Evolutionary conservation across 2,888 invertebrate genomes (phyloP).

Genomic region (Aethes cnicana): DNA sequence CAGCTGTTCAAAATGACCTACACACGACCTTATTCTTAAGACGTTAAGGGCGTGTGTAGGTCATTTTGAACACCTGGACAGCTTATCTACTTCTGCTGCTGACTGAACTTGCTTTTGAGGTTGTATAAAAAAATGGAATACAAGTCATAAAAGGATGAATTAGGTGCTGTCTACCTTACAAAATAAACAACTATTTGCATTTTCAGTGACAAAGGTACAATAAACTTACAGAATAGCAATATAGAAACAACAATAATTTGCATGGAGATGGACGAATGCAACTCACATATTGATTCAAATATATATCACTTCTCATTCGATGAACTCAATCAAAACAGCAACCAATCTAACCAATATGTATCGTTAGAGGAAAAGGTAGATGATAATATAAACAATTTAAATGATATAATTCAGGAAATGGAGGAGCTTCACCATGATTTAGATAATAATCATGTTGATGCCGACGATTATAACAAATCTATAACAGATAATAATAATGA

Average conservation of each 20-base stretch:
- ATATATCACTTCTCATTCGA: constrained; percentile 38
- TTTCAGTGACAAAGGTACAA: constrained; percentile 68
- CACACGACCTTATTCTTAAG: too few relatives aligned
- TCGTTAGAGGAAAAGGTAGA: constrained; percentile 39
- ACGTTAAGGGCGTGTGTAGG: too few relatives aligned
- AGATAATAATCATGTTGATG: constrained; percentile 16
- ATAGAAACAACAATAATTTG: constrained; percentile 54
- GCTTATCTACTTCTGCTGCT: too few relatives aligned
- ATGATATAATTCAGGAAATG: constrained; percentile 19
- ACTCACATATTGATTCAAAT: constrained; percentile 37
- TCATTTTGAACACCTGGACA: too few relatives aligned
- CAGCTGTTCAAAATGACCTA: too few relatives aligned
- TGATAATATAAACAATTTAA: constrained; percentile 16
- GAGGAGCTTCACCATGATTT: too few relatives aligned
- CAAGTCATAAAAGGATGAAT: too few relatives aligned
- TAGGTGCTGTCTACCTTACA: too few relatives aligned
- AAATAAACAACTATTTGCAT: too few relatives aligned
- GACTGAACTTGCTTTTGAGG: too few relatives aligned
- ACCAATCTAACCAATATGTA: constrained; percentile 39
- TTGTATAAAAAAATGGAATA: too few relatives aligned
- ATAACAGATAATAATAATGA: constrained; percentile 27
- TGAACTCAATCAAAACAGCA: constrained; percentile 28
- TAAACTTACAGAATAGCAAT: constrained; percentile 58
- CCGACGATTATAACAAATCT: constrained; percentile 19
- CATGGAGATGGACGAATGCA: constrained; percentile 51